These are phyloP conservation scores for Tachysurus fulvidraco DNA, from an alignment of 2,113 vertebrate genomes.

Conservation along the genomic window DNA sequence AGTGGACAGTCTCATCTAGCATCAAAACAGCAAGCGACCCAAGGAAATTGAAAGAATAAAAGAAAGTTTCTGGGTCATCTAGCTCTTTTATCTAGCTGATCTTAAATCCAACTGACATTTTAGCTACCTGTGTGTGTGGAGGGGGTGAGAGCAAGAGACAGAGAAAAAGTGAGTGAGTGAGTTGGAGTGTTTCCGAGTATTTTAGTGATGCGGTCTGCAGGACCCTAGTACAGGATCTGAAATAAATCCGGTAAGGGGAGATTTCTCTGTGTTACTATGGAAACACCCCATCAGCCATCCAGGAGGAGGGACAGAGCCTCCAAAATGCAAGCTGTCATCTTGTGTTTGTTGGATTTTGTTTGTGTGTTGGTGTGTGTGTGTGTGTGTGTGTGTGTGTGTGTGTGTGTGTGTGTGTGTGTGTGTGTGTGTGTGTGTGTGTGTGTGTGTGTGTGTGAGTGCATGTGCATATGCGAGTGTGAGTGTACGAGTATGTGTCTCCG, in stretches of 20 bases:
- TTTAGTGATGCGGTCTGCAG: slow-evolving; percentile 6
- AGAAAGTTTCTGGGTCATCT: slow-evolving; percentile 33
- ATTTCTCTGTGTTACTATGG: slow-evolving; percentile 58
- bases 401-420: no score
- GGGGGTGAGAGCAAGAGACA: no score
- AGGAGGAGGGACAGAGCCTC: slow-evolving; percentile 47
- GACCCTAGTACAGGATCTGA: slow-evolving; percentile 43
- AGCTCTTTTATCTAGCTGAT: slow-evolving; percentile 29
- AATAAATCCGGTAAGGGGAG: slow-evolving; percentile 43
- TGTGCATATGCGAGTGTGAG: neutral
- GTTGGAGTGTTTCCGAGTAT: slow-evolving; percentile 10
- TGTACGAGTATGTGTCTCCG: slow-evolving; percentile 34
- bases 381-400: neutral
- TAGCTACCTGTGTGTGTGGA: neutral
- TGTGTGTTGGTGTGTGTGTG: neutral
- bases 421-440: neutral
- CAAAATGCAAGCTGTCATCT: slow-evolving; percentile 57
- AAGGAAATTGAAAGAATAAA: slow-evolving; percentile 42
- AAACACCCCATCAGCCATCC: slow-evolving; percentile 53
- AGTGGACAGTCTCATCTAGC: slow-evolving; percentile 31
- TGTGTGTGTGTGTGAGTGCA: neutral
- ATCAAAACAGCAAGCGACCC: slow-evolving; percentile 47
- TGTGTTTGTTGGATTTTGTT: slow-evolving; percentile 47
- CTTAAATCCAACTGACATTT: slow-evolving; percentile 35
- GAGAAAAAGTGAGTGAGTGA: neutral